phyloP scores from a whole-genome alignment of 2,888 invertebrate species.

The Harpagoxenus sublaevis region DNA sequence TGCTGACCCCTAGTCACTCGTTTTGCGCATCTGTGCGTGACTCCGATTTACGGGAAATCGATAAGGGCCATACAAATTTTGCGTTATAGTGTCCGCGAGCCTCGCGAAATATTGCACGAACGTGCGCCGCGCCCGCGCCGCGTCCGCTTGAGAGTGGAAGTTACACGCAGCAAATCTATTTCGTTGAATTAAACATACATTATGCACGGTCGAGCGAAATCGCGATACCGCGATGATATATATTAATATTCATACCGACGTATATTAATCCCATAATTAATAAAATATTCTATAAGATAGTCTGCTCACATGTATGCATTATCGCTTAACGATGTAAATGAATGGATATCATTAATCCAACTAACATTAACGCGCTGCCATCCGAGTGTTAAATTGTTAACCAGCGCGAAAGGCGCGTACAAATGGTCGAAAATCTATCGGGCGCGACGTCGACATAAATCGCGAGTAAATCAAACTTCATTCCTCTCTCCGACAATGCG shows the following conservation, averaged over 20 bases:
- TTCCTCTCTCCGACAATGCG: conserved; percentile 25
- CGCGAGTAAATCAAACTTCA: conserved; percentile 45
- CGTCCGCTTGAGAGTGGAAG: not conserved
- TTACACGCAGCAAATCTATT: not conserved
- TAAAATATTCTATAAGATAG: conserved; percentile 14
- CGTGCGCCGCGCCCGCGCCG: conserved; percentile 5
- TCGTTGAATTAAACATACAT: conserved; percentile 35
- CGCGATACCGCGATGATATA: not conserved
- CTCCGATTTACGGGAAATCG: conserved; percentile 63
- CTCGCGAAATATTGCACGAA: conserved; percentile 39
- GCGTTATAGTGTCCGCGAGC: not conserved
- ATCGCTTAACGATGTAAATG: not conserved
- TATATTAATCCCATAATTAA: conserved; percentile 20
- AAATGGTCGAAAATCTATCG: conserved; percentile 38
- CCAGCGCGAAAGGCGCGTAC: conserved; percentile 14
- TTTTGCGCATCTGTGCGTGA: conserved; percentile 72
- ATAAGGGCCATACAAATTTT: conserved; percentile 58
- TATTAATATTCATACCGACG: conserved; percentile 26
- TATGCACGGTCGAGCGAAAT: conserved; percentile 9
- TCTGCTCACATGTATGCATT: not conserved
- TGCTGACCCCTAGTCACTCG: conserved; percentile 63
- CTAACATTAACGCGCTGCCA: conserved; percentile 20
- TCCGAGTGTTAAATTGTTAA: conserved; percentile 41
- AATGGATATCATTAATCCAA: conserved; percentile 7
- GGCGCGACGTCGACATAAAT: not conserved